A percentile compares a stretch with the other conserved stretches of the same genome.
Evolutionary conservation across 2,797 vertebrate genomes (phyloP).

Genomic region (Naso thynnoides): DNA sequence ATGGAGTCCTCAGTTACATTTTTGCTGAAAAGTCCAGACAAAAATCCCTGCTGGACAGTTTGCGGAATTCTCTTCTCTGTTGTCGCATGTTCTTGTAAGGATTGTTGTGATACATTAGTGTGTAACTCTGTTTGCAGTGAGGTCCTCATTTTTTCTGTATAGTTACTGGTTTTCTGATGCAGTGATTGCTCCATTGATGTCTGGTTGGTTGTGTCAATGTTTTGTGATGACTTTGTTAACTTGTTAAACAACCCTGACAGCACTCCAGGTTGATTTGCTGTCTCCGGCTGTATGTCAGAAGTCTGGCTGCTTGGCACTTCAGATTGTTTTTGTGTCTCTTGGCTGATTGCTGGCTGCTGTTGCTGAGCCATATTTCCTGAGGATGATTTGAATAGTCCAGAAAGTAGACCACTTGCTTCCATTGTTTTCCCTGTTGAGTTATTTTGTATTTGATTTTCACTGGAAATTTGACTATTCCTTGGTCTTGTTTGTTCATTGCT

Average conservation of each 20-base stretch:
- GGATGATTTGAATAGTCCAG: constrained; percentile 82
- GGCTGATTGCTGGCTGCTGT: constrained; percentile 44
- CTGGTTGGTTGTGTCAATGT: constrained; percentile 50
- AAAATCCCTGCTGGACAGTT: constrained; percentile 77
- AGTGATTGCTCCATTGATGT: constrained; percentile 46
- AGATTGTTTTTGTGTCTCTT: constrained; percentile 52
- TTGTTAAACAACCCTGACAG: constrained; percentile 82
- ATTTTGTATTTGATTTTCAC: constrained; percentile 51
- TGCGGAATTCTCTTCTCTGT: constrained; percentile 66
- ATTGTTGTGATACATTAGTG: constrained; percentile 44
- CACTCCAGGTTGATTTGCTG: constrained; percentile 65
- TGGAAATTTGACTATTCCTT: constrained; percentile 33
- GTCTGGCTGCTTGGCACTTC: constrained; percentile 48
- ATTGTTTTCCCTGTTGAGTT: constrained; percentile 56
- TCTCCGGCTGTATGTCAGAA: constrained; percentile 47
- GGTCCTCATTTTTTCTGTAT: constrained; percentile 32
- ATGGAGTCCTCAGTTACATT: constrained; percentile 77
- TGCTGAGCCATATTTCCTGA: constrained; percentile 68
- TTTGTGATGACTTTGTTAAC: constrained; percentile 76
- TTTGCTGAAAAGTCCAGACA: constrained; percentile 87
- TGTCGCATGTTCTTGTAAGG: constrained; percentile 66
- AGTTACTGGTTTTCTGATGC: constrained; percentile 42
- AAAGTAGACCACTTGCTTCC: constrained; percentile 78
- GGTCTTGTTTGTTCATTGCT: constrained; percentile 54
- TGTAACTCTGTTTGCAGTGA: constrained; percentile 46